These are phyloP conservation scores for Scomberomorus guttatus DNA, from an alignment of 2,797 vertebrate species.

Conservation along the genomic window DNA sequence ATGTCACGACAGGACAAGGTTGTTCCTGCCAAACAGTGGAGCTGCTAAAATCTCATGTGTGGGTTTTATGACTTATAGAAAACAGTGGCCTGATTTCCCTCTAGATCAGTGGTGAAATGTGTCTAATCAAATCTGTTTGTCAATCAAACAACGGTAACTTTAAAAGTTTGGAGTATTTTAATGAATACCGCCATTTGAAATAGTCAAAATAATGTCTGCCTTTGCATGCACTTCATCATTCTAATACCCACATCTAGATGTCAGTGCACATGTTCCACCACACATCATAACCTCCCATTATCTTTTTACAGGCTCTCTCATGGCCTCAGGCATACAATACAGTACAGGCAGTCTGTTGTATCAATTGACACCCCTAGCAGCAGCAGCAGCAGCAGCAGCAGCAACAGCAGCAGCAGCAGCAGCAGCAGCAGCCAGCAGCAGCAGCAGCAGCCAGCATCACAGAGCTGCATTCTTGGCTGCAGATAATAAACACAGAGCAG, in stretches of 20 bases:
- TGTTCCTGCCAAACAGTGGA: conserved; percentile 33
- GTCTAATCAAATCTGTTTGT: background rate
- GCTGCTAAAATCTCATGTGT: conserved; percentile 21
- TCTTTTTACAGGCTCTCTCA: conserved; percentile 69
- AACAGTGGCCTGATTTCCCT: background rate
- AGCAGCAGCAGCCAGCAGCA: conserved; percentile 41
- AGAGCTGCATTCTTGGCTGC: conserved; percentile 72
- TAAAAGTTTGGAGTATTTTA: background rate
- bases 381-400: conserved; percentile 25
- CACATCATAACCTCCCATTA: conserved; percentile 65
- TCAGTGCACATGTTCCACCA: conserved; percentile 46
- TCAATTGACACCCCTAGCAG: conserved; percentile 61
- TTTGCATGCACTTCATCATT: conserved; percentile 26
- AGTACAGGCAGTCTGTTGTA: conserved; percentile 55
- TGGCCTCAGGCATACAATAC: conserved; percentile 48
- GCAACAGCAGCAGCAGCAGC: conserved; percentile 40
- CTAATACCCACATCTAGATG: conserved; percentile 43
- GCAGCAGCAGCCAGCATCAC: conserved; percentile 52
- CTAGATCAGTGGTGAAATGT: background rate
- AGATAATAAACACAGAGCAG: conserved; percentile 71
- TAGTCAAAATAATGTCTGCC: conserved; percentile 8
- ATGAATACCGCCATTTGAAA: background rate
- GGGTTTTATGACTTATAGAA: background rate
- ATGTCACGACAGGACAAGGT: conserved; percentile 62
- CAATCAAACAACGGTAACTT: background rate